Base-by-base conservation (phyloP, 2,113 vertebrate genomes). In the Nothoprocta perdicaria region DNA sequence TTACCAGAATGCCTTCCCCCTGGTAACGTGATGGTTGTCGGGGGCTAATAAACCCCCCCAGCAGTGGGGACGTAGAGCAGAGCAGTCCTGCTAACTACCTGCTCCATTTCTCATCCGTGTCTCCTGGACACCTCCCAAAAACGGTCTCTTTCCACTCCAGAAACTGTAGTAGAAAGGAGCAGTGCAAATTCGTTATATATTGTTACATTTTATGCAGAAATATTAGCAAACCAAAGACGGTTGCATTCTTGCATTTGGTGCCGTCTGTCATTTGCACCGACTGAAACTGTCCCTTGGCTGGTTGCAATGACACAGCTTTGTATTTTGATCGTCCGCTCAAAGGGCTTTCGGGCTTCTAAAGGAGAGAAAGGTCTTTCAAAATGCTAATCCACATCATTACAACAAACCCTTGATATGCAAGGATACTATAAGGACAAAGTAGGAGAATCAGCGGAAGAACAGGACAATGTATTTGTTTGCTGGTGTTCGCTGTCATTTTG, bases 31-130 rank as follows among this genome's bases (percentile, higher is more conserved):
- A 43, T 16, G 7, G 38, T 4, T 77, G 22, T n/a, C 14, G 4
- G 6, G 24, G 92, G 23, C 50, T 83, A 71, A 55, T 10, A 23
- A 84, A 82, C 82, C 43, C 48, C 33, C 33, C 38, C 38, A 22
- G 9, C 10, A 6, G 6, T 6, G 15, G 68, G 29, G 13, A 79
- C 3, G 24, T 81, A 84, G 82, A 10, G 14, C 84, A 82, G 35
- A 83, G 23, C 65, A 63, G 35, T 60, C 31, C 35, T 27, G 43
- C 19, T 84, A 84, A 94, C 95, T n/a, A 91, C 9, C 50, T 62
- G 33, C 46, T 94, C 63, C 71, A 33, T 66, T 80, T 88, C 76
- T 71, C 23, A 41, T 45, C 21, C 9, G 27, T 63, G 52, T 67
- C 58, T 72, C 79, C 66, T 45, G 76, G 38, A 62, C 15, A 77